Evolutionary conservation across 2,888 invertebrate species (phyloP).

Genomic region (Conops quadrifasciatus): DNA sequence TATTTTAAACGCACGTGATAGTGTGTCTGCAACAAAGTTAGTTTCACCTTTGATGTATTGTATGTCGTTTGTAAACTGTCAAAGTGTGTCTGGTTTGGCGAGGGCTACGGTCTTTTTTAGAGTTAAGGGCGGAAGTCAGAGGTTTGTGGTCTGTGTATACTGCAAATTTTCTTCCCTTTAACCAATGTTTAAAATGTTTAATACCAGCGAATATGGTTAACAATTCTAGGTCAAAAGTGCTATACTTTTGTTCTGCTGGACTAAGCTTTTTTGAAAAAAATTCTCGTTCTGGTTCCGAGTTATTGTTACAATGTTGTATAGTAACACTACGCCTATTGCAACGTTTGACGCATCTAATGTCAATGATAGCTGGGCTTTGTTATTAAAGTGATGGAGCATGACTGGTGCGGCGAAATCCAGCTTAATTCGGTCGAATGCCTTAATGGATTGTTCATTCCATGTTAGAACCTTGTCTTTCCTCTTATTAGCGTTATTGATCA

Average conservation of each 20-base stretch:
- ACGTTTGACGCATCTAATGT: no score
- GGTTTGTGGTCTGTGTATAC: conserved; percentile 9
- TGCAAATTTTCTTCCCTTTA: not conserved
- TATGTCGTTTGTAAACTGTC: not conserved
- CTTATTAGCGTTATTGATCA: not conserved
- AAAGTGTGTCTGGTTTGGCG: conserved; percentile 2
- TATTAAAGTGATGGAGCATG: no score
- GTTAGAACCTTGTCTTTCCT: no score
- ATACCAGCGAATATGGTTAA: not conserved
- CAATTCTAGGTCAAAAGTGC: not conserved
- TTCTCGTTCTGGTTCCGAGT: not conserved
- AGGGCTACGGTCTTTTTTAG: not conserved
- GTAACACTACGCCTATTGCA: not conserved
- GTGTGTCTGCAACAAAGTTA: not conserved
- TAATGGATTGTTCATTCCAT: no score
- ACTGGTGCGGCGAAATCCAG: no score
- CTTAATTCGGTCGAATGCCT: no score
- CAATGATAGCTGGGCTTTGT: no score
- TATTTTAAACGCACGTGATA: not conserved
- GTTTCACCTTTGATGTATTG: not conserved
- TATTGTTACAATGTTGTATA: not conserved
- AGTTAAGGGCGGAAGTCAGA: not conserved
- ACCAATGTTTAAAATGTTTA: conserved; percentile 3
- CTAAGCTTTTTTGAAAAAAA: conserved; percentile 3
- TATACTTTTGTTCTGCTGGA: not conserved